Conservation (phyloP, 2,113 vertebrate genomes). For the Aegypius monachus region DNA sequence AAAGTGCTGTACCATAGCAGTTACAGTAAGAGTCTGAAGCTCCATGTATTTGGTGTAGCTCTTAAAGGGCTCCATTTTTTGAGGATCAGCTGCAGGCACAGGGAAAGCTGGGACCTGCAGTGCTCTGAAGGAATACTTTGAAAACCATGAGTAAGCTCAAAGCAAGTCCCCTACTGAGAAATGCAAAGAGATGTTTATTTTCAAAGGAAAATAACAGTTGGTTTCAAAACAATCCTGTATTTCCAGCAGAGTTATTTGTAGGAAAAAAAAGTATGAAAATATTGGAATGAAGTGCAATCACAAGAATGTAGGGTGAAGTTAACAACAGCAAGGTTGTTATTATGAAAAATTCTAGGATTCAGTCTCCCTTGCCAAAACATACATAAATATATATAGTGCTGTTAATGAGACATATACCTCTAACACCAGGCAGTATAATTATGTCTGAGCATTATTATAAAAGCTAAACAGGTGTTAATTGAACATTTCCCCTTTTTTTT, state of each 20-base stretch:
- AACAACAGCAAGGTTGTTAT: not conserved
- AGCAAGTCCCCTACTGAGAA: not conserved
- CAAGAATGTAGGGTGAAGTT: conserved; percentile 43
- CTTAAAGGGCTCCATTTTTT: not conserved
- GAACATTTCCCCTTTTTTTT: not conserved
- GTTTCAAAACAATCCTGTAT: conserved; percentile 41
- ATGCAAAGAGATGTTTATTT: conserved; percentile 33
- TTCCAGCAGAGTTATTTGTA: conserved; percentile 22
- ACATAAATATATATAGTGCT: not conserved
- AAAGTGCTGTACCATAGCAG: not conserved
- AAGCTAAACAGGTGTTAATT: conserved; percentile 15
- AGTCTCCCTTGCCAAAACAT: conserved; percentile 18
- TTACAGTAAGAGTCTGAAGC: not conserved
- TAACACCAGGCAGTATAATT: not conserved
- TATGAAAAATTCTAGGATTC: conserved; percentile 7
- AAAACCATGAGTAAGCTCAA: conserved; percentile 17
- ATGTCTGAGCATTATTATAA: not conserved
- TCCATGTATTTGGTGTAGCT: not conserved
- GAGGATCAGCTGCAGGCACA: not conserved
- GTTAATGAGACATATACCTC: not conserved
- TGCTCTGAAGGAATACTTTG: not conserved
- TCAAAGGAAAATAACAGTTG: conserved; percentile 19
- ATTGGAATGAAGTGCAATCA: conserved; percentile 9
- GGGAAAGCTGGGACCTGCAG: not conserved
- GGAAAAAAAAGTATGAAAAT: conserved; percentile 9